A percentile compares a stretch with the other conserved stretches of the same genome.
Evolutionary conservation across 2,113 vertebrate species (phyloP).

Genomic region (Gopherus flavomarginatus): DNA sequence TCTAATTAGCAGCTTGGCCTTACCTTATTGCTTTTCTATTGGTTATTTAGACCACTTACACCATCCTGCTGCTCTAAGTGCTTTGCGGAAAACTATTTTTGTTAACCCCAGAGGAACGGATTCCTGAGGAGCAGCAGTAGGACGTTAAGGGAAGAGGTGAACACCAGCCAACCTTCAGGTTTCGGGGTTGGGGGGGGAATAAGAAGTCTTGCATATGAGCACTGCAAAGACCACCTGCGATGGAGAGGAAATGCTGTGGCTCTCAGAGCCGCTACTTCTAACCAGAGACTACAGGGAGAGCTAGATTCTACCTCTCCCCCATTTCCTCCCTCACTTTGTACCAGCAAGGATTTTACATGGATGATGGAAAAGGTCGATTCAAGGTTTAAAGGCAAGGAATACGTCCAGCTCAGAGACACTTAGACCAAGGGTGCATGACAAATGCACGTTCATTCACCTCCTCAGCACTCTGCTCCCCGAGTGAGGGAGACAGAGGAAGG

Average conservation of each 20-base stretch:
- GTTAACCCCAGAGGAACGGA: background rate
- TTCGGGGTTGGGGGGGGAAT: too few species aligned
- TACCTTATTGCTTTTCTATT: background rate
- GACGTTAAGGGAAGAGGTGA: background rate
- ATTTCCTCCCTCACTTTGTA: background rate
- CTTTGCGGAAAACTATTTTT: background rate
- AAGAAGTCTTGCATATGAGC: too few species aligned
- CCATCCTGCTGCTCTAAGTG: background rate
- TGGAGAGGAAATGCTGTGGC: background rate
- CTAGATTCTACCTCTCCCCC: background rate
- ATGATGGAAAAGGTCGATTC: background rate
- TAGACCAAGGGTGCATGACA: background rate
- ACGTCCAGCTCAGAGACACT: fast-evolving
- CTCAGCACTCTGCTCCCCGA: background rate
- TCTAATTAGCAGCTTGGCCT: background rate
- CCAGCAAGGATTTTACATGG: background rate
- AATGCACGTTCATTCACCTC: background rate
- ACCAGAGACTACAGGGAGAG: background rate
- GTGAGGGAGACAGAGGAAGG: background rate
- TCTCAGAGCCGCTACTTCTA: background rate
- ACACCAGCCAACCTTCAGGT: fast-evolving
- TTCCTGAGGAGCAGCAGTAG: too few species aligned
- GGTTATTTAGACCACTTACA: background rate
- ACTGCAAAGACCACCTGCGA: background rate
- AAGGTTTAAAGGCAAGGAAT: background rate